Evolutionary conservation across 2,113 vertebrate genomes (phyloP), one percentile per base, ranked within the genome.

Genomic region (Epinephelus lanceolatus): DNA sequence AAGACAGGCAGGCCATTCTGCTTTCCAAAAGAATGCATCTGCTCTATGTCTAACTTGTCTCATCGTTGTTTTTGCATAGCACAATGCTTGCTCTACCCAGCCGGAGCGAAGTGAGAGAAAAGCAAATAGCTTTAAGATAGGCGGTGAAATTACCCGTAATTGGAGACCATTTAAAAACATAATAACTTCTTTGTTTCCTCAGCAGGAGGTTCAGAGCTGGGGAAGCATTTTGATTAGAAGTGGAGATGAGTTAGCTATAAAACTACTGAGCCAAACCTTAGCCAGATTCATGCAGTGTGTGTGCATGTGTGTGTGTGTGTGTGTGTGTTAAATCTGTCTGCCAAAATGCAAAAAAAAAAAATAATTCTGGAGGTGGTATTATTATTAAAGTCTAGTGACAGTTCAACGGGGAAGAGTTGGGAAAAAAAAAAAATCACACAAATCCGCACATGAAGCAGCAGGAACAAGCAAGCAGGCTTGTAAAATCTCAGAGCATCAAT

Each of bases 151-250:
- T 91, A 92, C 71, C 86, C 85, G 72, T 94, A 94, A 95, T 93
- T 91, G 90, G 92, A 91, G 90, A 90, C 76, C 86, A 91, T 95
- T 95, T 93, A 93, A 94, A 94, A 90, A 86, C 91, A 93, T 93
- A 92, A 94, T 92, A 91, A 92, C 80, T 85, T 89, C 89, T 90
- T 90, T 91, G 87, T 94, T 86, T 91, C 86, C 85, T 80, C 92
- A 76, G 86, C 89, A 67, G 87, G 89, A 86, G 88, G 88, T 85
- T 87, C 40, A 53, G 86, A 65, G 76, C 71, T 30, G 73, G 78
- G 82, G 91, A 90, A 83, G 87, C 84, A 84, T 90, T 92, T 89
- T 92, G 82, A 91, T 94, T 94, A 94, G 91, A 92, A 92, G 61
- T 86, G 90, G 85, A 91, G 87, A 94, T 92, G 89, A 92, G 88